Base-by-base conservation (phyloP, 2,113 vertebrate genomes). In the Capricornis sumatraensis region DNA sequence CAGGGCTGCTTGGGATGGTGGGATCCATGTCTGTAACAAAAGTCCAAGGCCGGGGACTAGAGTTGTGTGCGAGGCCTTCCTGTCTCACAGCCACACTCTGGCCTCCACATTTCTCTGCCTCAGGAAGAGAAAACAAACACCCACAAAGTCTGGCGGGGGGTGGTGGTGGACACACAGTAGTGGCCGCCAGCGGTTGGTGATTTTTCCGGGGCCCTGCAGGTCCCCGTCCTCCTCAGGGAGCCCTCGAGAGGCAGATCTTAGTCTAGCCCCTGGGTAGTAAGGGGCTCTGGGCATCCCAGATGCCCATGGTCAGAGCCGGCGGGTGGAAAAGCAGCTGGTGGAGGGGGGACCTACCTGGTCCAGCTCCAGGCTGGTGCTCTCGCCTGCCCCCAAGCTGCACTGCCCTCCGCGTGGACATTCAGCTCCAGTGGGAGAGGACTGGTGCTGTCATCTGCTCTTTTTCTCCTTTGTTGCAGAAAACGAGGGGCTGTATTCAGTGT, bases 361-460 rank as follows among this genome's bases (percentile, higher is more conserved):
- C 16, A 45, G 62, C 81, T 71, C 4, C 5, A n/a, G 9, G n/a
- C 19, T 6, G 3, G 6, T 17, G 50, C 27, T 55, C 91, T 5
- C 0, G 0, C 79, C 28, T 33, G n/a, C 50, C 47, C 7, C 33
- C 5, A 16, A 17, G 25, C 13, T 33, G 47, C 17, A 10, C 21
- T 0, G 0, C 8, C 2, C 27, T 13, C 25, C 0, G 0, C 2
- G 0, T 4, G 74, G 36, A 23, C 60, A 1, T 2, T 16, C 7
- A 1, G n/a, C 21, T 2, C 12, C 6, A 1, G 52, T 33, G 16
- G 87, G 78, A 21, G 74, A 40, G 52, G 53, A 12, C 33, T 12
- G 2, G 33, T 5, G 25, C 58, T n/a, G 27, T 7, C 11, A 21
- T 55, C 71, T 33, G 25, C 3, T 25, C 3, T 1, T 30, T 19